Evolutionary conservation across 2,888 invertebrate genomes (phyloP).

Genomic region (Cantharis flavilabris): DNA sequence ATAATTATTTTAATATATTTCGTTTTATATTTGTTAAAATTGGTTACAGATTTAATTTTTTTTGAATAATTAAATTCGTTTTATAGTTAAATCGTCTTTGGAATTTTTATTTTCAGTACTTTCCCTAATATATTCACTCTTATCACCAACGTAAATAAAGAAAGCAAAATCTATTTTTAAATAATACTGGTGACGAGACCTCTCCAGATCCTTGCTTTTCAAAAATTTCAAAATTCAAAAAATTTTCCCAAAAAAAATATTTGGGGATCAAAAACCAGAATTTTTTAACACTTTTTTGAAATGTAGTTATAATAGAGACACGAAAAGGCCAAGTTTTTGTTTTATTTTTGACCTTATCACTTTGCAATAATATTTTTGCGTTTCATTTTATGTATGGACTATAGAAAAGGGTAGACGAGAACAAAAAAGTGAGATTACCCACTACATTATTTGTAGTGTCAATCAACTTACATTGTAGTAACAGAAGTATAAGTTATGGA

Average conservation of each 20-base stretch:
- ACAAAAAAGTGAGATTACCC: not conserved
- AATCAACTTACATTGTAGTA: not conserved
- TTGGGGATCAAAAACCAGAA: too few relatives aligned
- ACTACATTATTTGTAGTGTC: not conserved
- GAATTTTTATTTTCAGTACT: not conserved
- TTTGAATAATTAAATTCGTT: not conserved
- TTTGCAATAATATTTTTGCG: not conserved
- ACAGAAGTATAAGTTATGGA: not conserved
- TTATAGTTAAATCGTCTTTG: not conserved
- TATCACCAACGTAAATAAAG: not conserved
- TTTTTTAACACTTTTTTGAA: too few relatives aligned
- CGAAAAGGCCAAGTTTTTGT: not conserved
- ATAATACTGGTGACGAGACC: not conserved
- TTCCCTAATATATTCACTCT: not conserved
- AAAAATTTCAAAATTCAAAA: too few relatives aligned
- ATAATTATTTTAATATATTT: not conserved
- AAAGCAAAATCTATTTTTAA: not conserved
- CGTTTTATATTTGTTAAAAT: not conserved
- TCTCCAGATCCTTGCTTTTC: too few relatives aligned
- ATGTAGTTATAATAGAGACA: not conserved
- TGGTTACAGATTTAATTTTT: slow-evolving; percentile 2
- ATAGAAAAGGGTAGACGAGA: not conserved
- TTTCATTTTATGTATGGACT: not conserved
- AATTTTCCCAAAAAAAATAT: too few relatives aligned
- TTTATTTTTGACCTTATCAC: not conserved